Evolutionary conservation across 1,140 invertebrate genomes (phyloP).

Genomic region (Caenorhabditis brenneri): DNA sequence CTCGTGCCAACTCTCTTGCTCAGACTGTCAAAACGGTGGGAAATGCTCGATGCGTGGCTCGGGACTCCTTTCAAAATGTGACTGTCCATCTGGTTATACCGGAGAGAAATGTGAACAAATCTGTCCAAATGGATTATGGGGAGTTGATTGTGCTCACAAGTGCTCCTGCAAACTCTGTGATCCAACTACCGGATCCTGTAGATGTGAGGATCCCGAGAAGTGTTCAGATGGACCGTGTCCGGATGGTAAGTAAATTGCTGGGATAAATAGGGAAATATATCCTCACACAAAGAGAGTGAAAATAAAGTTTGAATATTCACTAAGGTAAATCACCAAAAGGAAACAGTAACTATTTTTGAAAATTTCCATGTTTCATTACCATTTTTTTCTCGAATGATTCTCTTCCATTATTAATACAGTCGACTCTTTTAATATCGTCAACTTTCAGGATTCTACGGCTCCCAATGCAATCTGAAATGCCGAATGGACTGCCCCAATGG

Average conservation of each 20-base stretch:
- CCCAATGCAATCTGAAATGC: slow-evolving; percentile 63
- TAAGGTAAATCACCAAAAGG: too few species aligned
- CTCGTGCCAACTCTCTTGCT: slow-evolving; percentile 81
- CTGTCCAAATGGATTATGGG: slow-evolving; percentile 59
- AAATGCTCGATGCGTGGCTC: slow-evolving; percentile 79
- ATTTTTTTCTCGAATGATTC: too few species aligned
- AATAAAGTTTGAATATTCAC: too few species aligned
- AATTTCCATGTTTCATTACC: too few species aligned
- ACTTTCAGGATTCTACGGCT: slow-evolving; percentile 61
- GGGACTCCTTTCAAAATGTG: slow-evolving; percentile 82
- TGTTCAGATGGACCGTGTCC: slow-evolving; percentile 37
- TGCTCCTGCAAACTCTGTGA: slow-evolving; percentile 29
- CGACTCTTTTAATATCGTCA: too few species aligned
- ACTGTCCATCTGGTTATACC: slow-evolving; percentile 77
- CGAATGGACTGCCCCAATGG: slow-evolving; percentile 66
- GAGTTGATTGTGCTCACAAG: slow-evolving; percentile 38
- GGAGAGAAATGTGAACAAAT: slow-evolving; percentile 84
- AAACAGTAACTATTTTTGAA: too few species aligned
- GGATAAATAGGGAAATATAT: too few species aligned
- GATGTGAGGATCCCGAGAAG: not conserved
- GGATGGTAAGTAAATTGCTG: not conserved
- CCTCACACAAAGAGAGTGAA: too few species aligned
- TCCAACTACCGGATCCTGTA: not conserved
- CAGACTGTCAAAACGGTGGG: slow-evolving; percentile 81
- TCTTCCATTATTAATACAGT: too few species aligned